Evolutionary conservation across 2,888 invertebrate species (phyloP).

Genomic region (Chironomus riparius): DNA sequence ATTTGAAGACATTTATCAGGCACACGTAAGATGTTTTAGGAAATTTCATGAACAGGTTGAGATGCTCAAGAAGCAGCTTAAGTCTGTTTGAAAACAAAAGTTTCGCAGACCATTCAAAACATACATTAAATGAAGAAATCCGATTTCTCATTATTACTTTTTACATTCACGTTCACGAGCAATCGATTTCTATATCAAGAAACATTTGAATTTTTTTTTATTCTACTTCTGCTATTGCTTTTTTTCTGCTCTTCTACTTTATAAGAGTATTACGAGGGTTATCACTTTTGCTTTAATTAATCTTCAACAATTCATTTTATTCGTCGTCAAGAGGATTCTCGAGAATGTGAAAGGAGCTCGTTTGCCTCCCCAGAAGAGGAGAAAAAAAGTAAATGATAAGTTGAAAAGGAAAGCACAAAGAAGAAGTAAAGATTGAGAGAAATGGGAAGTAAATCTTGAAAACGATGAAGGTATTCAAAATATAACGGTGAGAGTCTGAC

Average conservation of each 20-base stretch:
- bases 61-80: too few relatives aligned
- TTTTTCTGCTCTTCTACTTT: not conserved
- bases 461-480: not conserved
- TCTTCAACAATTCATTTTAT: constrained; percentile 16
- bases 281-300: constrained; percentile 22
- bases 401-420: not conserved
- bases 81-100: too few relatives aligned
- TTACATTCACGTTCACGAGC: not conserved
- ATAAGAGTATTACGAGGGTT: constrained; percentile 13
- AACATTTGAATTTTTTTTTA: not conserved
- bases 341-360: not conserved
- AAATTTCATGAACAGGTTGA: too few relatives aligned
- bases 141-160: constrained; percentile 1
- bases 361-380: not conserved
- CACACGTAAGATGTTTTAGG: too few relatives aligned
- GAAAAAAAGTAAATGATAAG: not conserved
- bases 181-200: not conserved
- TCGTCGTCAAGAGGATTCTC: not conserved
- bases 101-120: not conserved
- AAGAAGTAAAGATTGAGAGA: too few relatives aligned
- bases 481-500: not conserved
- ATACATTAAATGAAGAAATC: not conserved
- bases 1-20: too few relatives aligned
- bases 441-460: too few relatives aligned
- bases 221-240: not conserved